Evolutionary conservation across 2,797 vertebrate species (phyloP).

Genomic region (Squalus acanthias): DNA sequence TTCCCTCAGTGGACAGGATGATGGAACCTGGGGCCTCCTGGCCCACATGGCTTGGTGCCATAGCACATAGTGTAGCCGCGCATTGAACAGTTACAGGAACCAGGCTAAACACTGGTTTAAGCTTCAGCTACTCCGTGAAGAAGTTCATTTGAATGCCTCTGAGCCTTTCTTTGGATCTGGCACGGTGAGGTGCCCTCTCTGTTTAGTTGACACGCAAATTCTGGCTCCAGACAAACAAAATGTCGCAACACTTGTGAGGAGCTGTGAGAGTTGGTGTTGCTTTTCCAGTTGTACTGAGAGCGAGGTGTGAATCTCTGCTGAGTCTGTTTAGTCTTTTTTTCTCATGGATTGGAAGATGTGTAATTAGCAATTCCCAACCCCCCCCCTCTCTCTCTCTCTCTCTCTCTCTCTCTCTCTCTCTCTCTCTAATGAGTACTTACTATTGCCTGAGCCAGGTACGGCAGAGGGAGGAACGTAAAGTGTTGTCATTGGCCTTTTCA

Average conservation of each 20-base stretch:
- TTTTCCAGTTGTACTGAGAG: not conserved
- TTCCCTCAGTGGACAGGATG: not conserved
- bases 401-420: no score
- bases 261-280: not conserved
- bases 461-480: not conserved
- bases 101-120: not conserved
- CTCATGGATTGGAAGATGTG: not conserved
- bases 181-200: not conserved
- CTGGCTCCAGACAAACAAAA: slow-evolving; percentile 14
- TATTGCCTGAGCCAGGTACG: not conserved
- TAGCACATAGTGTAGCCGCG: no score
- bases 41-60: not conserved
- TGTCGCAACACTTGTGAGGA: not conserved
- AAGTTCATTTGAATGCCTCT: not conserved
- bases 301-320: not conserved
- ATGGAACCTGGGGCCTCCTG: not conserved
- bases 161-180: not conserved
- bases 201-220: not conserved
- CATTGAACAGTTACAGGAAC: not conserved
- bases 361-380: not conserved
- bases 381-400: not conserved
- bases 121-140: not conserved
- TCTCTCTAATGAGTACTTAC: not conserved
- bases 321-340: slow-evolving; percentile 17
- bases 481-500: not conserved